A percentile compares a stretch with the other conserved stretches of the same genome.
These are phyloP conservation scores for Crotalus viridis DNA, from an alignment of 2,113 vertebrate species.

Conservation along the genomic window DNA sequence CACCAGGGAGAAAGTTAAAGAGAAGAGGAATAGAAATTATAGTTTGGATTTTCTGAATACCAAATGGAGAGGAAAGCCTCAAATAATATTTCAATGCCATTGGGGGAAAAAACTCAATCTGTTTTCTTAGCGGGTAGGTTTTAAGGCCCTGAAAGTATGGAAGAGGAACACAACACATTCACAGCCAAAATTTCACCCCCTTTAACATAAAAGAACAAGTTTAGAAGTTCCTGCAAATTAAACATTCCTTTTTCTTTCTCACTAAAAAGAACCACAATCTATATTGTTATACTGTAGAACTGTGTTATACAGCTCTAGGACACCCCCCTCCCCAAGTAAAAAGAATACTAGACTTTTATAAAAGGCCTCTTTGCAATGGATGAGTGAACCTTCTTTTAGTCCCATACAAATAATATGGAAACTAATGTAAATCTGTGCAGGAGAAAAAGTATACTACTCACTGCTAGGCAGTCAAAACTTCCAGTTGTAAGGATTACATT, in stretches of 20 bases:
- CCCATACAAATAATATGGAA: constrained; percentile 35
- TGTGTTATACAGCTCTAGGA: not conserved
- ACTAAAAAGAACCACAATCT: constrained; percentile 4
- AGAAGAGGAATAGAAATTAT: constrained; percentile 4
- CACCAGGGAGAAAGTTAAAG: not conserved
- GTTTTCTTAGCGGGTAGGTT: not conserved
- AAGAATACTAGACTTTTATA: constrained; percentile 19
- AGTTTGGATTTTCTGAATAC: not conserved
- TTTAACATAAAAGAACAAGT: constrained; percentile 9
- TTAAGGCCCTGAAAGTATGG: not conserved
- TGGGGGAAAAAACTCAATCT: not conserved
- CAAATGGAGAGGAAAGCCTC: not conserved
- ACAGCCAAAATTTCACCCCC: not conserved
- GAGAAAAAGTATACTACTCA: constrained; percentile 11
- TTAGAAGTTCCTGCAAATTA: not conserved
- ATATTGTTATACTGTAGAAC: not conserved
- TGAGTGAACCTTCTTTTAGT: constrained; percentile 1
- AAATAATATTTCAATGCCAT: constrained; percentile 6
- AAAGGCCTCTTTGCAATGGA: not conserved
- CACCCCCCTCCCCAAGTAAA: not conserved
- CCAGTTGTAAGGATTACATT: not conserved
- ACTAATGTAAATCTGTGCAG: constrained; percentile 29
- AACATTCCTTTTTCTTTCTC: constrained; percentile 7
- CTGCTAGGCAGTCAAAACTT: constrained; percentile 11
- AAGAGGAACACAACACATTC: not conserved